Evolutionary conservation across 2,888 invertebrate genomes (phyloP).

Genomic region (Harpalus rufipes): DNA sequence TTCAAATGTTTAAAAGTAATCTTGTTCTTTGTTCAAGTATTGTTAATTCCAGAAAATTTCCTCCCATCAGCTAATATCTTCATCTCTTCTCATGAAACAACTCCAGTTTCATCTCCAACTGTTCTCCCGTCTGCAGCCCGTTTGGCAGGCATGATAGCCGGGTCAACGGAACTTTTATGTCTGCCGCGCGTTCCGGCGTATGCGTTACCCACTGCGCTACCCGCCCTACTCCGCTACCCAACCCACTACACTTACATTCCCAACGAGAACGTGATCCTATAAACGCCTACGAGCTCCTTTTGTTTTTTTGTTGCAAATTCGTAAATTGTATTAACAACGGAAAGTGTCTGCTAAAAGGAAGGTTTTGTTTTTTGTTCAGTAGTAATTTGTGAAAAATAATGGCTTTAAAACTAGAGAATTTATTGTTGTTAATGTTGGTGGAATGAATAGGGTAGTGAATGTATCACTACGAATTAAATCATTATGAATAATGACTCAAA

Average conservation of each 20-base stretch:
- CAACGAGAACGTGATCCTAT: conserved; percentile 22
- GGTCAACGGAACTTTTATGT: conserved; percentile 61
- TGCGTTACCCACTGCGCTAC: conserved; percentile 8
- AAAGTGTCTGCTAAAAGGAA: conserved; percentile 15
- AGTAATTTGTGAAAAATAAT: conserved; percentile 55
- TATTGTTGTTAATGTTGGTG: conserved; percentile 33
- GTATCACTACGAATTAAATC: not conserved
- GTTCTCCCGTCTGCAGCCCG: conserved; percentile 2
- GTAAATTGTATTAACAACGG: conserved; percentile 61
- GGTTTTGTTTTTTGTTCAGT: conserved; percentile 54
- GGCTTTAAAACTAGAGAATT: conserved; percentile 52
- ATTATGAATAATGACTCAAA: not conserved
- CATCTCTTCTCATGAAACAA: not conserved
- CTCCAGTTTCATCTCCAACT: not conserved
- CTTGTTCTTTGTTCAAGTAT: not conserved
- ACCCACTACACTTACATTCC: conserved; percentile 16
- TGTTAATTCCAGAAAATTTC: not conserved
- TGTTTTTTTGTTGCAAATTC: conserved; percentile 57
- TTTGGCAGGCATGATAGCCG: conserved; percentile 15
- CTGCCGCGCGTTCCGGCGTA: conserved; percentile 10
- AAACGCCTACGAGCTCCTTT: conserved; percentile 26
- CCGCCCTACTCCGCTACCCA: not conserved
- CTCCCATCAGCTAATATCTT: not conserved
- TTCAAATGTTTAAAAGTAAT: too few relatives aligned
- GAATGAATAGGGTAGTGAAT: not conserved